Evolutionary conservation across 2,113 vertebrate species (phyloP).

Genomic region (Onychorhynchus coronatus): DNA sequence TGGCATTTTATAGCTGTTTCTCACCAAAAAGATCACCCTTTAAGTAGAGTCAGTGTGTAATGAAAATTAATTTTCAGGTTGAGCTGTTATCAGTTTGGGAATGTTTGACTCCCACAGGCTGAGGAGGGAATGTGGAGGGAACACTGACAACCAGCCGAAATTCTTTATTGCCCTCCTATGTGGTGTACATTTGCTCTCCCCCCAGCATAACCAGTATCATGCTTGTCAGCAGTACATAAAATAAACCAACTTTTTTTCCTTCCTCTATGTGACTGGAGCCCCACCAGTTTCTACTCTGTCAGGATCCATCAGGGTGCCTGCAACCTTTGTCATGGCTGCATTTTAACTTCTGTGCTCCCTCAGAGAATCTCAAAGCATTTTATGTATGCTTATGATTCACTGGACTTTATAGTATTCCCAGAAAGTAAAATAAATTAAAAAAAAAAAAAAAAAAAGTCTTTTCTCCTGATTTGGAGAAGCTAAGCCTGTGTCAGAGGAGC

Average conservation of each 20-base stretch:
- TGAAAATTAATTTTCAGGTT: conserved; percentile 2
- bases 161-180: conserved; percentile 18
- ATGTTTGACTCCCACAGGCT: background rate
- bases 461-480: background rate
- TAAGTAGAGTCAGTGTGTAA: background rate
- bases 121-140: background rate
- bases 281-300: background rate
- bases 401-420: background rate
- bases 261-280: background rate
- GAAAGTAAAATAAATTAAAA: background rate
- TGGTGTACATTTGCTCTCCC: background rate
- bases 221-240: conserved; percentile 30
- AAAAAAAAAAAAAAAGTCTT: background rate
- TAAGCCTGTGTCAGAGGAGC: background rate
- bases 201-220: background rate
- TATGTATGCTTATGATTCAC: background rate
- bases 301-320: background rate
- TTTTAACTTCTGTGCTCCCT: background rate
- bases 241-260: background rate
- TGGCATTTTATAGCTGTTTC: conserved; percentile 4
- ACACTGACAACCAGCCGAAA: background rate
- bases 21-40: background rate
- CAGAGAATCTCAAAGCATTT: background rate
- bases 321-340: background rate
- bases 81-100: background rate